Percentiles rank a stretch among this genome's conserved stretches.
phyloP scores from a whole-genome alignment of 2,113 vertebrate species.

The Corapipo altera region DNA sequence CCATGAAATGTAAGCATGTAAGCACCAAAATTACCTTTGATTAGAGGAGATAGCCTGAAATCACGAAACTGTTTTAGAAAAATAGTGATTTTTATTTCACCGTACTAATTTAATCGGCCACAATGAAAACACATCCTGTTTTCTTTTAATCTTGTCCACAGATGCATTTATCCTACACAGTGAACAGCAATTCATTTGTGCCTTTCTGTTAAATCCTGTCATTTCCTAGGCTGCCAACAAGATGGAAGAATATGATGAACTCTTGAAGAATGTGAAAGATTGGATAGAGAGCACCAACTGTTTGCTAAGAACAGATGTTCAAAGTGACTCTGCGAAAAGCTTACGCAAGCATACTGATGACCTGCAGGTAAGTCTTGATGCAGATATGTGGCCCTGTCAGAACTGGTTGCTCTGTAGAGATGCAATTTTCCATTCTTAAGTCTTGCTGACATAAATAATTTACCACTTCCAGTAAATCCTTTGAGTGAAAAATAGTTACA shows the following conservation, averaged over 20 bases:
- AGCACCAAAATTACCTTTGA: neutral
- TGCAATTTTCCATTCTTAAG: neutral
- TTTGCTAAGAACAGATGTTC: conserved; percentile 79
- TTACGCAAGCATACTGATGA: conserved; percentile 76
- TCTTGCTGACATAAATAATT: neutral
- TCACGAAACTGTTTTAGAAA: neutral
- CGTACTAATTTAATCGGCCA: neutral
- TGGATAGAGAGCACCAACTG: conserved; percentile 84
- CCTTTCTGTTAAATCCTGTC: neutral
- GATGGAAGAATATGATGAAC: conserved; percentile 86
- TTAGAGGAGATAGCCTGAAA: neutral
- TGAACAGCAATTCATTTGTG: neutral
- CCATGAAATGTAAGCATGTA: neutral
- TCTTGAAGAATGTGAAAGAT: conserved; percentile 76
- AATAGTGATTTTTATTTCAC: neutral
- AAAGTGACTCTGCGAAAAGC: conserved; percentile 79
- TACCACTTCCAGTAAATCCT: neutral
- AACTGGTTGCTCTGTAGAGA: neutral
- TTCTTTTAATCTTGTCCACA: neutral
- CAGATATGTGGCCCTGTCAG: neutral
- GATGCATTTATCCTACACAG: neutral
- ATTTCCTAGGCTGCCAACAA: conserved; percentile 79
- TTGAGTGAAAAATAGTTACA: neutral
- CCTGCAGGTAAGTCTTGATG: conserved; percentile 78
- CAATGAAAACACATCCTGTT: neutral